A percentile compares a stretch with the other conserved stretches of the same genome.
Evolutionary conservation across 2,888 invertebrate species (phyloP).

Genomic region (Brachyptera risi): DNA sequence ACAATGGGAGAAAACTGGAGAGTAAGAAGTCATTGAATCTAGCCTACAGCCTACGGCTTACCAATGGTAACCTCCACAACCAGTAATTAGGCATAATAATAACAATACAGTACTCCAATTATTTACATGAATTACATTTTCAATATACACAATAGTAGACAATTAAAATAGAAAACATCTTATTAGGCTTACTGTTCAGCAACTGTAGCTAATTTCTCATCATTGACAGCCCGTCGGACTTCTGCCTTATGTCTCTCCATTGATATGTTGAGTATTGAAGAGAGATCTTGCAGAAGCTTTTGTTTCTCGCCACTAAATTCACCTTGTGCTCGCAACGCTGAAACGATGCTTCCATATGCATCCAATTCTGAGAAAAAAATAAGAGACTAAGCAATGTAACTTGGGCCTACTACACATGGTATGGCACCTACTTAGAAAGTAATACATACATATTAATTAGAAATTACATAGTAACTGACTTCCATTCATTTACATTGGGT

Average conservation of each 20-base stretch:
- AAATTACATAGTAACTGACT: too few species aligned
- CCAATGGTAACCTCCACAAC: background rate
- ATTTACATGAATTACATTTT: background rate
- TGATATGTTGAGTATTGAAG: constrained; percentile 77
- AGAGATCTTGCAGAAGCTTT: constrained; percentile 77
- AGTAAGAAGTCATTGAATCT: too few species aligned
- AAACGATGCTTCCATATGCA: constrained; percentile 85
- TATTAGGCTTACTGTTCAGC: constrained; percentile 73
- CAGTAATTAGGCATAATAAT: background rate
- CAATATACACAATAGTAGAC: background rate
- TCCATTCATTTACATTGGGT: too few species aligned
- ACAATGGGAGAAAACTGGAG: background rate
- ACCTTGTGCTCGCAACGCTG: constrained; percentile 90
- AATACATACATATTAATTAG: too few species aligned
- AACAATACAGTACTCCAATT: background rate
- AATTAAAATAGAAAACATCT: background rate
- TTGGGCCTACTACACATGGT: too few species aligned
- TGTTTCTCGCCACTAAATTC: constrained; percentile 78
- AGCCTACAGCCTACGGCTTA: too few species aligned
- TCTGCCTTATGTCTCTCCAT: constrained; percentile 90
- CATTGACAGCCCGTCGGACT: constrained; percentile 85
- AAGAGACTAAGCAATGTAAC: background rate
- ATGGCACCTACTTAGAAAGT: too few species aligned
- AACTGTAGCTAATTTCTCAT: constrained; percentile 82
- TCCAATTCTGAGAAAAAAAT: constrained; percentile 72